Evolutionary conservation across 2,113 vertebrate species (phyloP).

Genomic region (Laticauda colubrina): DNA sequence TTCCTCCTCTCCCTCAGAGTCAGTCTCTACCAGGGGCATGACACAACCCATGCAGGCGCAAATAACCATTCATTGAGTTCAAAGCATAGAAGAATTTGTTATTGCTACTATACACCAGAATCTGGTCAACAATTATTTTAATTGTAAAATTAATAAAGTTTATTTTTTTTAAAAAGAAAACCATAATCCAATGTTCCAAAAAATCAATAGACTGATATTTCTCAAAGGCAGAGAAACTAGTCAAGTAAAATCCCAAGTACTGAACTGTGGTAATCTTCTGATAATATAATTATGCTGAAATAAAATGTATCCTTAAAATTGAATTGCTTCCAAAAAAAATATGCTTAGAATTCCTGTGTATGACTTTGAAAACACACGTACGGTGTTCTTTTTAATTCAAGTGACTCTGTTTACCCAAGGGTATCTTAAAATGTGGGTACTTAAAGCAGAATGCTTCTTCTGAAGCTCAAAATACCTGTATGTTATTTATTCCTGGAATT

Average conservation of each 20-base stretch:
- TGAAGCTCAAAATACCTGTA: neutral
- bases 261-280: neutral
- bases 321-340: neutral
- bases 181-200: neutral
- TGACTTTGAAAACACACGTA: neutral
- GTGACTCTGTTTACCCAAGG: neutral
- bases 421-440: neutral
- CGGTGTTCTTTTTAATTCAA: neutral
- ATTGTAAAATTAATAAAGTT: no score
- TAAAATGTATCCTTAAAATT: neutral
- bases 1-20: no score
- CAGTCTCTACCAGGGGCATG: no score
- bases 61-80: neutral
- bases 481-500: neutral
- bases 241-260: neutral
- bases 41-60: neutral
- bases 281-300: neutral
- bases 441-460: neutral
- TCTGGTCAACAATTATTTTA: neutral
- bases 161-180: no score
- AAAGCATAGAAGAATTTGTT: neutral
- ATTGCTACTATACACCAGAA: neutral
- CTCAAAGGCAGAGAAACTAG: neutral
- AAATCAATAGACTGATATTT: neutral
- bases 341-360: neutral